phyloP scores from a whole-genome alignment of 2,888 invertebrate genomes.

The Apotomis turbidana region DNA sequence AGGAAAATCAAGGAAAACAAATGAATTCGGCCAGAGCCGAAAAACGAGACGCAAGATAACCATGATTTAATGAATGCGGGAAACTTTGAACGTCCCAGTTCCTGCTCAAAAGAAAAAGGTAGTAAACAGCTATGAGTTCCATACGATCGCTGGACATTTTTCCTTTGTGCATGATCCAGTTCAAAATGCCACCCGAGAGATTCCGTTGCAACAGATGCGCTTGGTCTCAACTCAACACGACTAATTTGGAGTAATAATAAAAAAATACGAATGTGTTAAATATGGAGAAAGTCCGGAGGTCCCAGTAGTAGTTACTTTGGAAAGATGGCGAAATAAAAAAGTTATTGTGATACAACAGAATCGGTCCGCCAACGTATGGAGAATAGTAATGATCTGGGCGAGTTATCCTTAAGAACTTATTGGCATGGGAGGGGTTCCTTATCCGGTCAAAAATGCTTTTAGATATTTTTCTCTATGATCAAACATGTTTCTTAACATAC shows the following conservation, averaged over 20 bases:
- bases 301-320: no score
- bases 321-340: no score
- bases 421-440: no score
- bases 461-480: no score
- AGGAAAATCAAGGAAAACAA: slow-evolving; percentile 50
- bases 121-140: background rate
- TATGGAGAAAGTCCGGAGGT: no score
- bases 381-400: no score
- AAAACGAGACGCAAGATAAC: slow-evolving; percentile 61
- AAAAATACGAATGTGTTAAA: background rate
- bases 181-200: slow-evolving; percentile 59
- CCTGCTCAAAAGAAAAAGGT: background rate
- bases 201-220: slow-evolving; percentile 19
- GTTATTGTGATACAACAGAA: no score
- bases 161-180: slow-evolving; percentile 48
- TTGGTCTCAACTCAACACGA: background rate
- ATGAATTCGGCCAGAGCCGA: slow-evolving; percentile 44
- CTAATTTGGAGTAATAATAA: background rate
- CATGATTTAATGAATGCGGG: slow-evolving; percentile 66
- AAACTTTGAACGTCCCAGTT: slow-evolving; percentile 45
- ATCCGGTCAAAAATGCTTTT: no score
- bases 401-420: no score
- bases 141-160: slow-evolving; percentile 7
- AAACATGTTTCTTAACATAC: no score
- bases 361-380: no score